Evolutionary conservation across 2,797 vertebrate genomes (phyloP).

Genomic region (Enteromius unitaeniatus): DNA sequence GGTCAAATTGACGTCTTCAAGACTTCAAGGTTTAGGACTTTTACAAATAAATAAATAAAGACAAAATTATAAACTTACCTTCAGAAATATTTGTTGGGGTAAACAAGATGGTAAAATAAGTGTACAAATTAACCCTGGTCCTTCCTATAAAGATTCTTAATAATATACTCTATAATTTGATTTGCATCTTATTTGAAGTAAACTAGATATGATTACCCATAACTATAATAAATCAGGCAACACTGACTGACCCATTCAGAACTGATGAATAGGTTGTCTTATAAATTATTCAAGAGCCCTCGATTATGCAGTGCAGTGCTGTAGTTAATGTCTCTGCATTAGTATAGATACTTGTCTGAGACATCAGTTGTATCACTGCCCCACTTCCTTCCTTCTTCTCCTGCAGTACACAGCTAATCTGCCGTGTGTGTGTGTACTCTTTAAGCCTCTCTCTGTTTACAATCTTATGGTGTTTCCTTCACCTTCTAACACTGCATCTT

Average conservation of each 20-base stretch:
- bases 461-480: conserved; percentile 2
- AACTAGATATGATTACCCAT: not conserved
- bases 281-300: conserved; percentile 38
- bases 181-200: not conserved
- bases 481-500: not conserved
- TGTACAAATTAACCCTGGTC: not conserved
- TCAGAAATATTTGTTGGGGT: not conserved
- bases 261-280: conserved; percentile 20
- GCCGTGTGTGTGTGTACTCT: conserved; percentile 10
- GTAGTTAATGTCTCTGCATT: conserved; percentile 23
- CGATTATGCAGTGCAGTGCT: conserved; percentile 4
- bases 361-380: conserved; percentile 6
- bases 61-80: not conserved
- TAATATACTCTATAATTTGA: not conserved
- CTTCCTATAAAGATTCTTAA: not conserved
- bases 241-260: conserved; percentile 4
- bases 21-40: not conserved
- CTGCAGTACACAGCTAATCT: conserved; percentile 47
- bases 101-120: not conserved
- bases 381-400: conserved; percentile 21
- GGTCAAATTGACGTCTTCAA: not conserved
- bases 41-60: not conserved
- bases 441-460: not conserved
- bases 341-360: conserved; percentile 18
- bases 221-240: conserved; percentile 12